Evolutionary conservation across 2,113 vertebrate species (phyloP).

Genomic region (Periophthalmus modestus): DNA sequence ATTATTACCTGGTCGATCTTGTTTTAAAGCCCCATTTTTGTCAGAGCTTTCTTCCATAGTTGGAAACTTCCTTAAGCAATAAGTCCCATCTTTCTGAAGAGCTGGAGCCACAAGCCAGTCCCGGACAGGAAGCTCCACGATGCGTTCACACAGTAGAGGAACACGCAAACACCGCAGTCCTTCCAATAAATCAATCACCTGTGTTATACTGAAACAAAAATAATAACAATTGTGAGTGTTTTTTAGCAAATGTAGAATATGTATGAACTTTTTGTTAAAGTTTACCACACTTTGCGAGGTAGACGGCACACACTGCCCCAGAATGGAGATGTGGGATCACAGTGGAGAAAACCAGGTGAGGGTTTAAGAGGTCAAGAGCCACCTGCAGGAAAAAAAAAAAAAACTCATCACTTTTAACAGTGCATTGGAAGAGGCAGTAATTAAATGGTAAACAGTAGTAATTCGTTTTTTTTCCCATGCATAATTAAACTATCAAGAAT

Average conservation of each 20-base stretch:
- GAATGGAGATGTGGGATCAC: constrained; percentile 80
- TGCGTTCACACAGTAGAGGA: constrained; percentile 83
- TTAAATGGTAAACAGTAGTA: not conserved
- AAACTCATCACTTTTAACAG: too few species aligned
- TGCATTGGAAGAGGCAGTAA: too few species aligned
- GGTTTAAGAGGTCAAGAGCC: constrained; percentile 85
- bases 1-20: constrained; percentile 65
- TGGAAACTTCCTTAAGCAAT: constrained; percentile 63
- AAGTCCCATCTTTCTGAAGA: constrained; percentile 75
- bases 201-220: constrained; percentile 80
- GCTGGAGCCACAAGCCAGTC: constrained; percentile 85
- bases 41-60: constrained; percentile 47
- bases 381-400: constrained; percentile 74
- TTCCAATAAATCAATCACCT: constrained; percentile 88
- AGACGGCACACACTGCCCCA: constrained; percentile 85
- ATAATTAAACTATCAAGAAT: not conserved
- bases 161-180: constrained; percentile 76
- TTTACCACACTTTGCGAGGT: constrained; percentile 87
- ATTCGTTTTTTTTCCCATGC: not conserved
- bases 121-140: constrained; percentile 82
- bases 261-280: not conserved
- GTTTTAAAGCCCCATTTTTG: constrained; percentile 33
- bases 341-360: constrained; percentile 81
- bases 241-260: not conserved
- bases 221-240: not conserved